Conservation (phyloP, 2,797 vertebrate species). For the Rallus crepitans region DNA sequence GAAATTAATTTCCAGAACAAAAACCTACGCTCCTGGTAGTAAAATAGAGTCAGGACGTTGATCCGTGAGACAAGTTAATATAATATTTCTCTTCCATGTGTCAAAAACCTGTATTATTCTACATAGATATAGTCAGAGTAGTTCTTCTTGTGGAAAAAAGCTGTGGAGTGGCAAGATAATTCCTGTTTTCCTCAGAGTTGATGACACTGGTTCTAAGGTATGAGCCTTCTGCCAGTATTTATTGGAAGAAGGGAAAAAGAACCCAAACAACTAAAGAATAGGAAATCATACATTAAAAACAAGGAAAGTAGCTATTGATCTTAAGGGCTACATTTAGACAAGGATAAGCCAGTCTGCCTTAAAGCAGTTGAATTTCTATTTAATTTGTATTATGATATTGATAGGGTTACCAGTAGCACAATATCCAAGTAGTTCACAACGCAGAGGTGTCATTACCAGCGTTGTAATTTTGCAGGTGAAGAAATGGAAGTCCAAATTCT, state of each 20-base stretch:
- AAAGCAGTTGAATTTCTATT: not conserved
- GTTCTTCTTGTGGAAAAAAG: not conserved
- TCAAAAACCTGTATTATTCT: not conserved
- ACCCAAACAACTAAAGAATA: not conserved
- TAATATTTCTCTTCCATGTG: not conserved
- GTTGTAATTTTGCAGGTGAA: not conserved
- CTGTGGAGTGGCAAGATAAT: not conserved
- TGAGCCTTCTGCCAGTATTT: not conserved
- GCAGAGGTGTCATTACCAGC: not conserved
- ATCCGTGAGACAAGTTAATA: not conserved
- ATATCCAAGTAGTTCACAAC: not conserved
- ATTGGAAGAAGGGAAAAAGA: not conserved
- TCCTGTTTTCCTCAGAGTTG: not conserved
- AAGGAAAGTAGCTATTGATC: not conserved
- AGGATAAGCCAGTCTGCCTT: not conserved
- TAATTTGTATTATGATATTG: not conserved
- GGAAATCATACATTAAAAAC: not conserved
- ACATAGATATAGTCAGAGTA: not conserved
- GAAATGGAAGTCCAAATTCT: constrained; percentile 2
- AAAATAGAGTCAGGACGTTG: not conserved
- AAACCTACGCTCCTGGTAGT: not conserved
- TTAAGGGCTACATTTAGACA: not conserved
- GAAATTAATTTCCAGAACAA: not conserved
- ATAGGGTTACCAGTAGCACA: not conserved
- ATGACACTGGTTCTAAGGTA: not conserved